Evolutionary conservation across 1,140 invertebrate species (phyloP), one percentile per base, ranked within the genome.

Genomic region (Melitaea cinxia): DNA sequence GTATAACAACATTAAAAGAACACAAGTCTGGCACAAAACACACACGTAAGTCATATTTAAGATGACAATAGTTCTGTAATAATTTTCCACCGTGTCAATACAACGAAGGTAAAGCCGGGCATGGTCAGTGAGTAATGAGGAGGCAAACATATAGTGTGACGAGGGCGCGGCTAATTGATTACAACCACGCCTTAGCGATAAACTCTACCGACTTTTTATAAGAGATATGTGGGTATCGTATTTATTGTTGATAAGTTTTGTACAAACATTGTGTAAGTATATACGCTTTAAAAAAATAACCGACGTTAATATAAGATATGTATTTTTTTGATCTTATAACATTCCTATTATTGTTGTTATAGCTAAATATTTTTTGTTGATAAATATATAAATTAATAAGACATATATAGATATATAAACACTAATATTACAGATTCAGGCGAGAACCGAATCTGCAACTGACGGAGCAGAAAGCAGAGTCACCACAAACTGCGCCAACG

Each of bases 61-160:
- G 63, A 52, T 52, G 15, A 33, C 49, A 26, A 52, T 19, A 23
- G 33, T 19, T 23, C 24, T 53, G 64, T 47, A 66, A 63, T 70
- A 67, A n/a, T 70, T 66, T 66, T 54, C 26, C 35, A 69, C 57
- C 64, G 66, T 75, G 75, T 77, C 77, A 75, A 79, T 79, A 77
- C 70, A 65, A 50, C 42, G 60, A 35, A 55, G 61, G 68, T 63
- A 65, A 70, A 73, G 68, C 55, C 50, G 63, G 68, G 54, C 70
- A 65, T 72, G 73, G 75, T 70, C 72, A 71, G 75, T 80, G 76
- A 80, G 75, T 80, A 77, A 80, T 78, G 73, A 80, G 75, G 66
- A 61, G 68, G 60, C 70, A 80, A 80, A 78, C 75, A 74, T 80
- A 80, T 78, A 72, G 68, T 76, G 73, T 80, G 72, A 73, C 78